A percentile compares a stretch with the other conserved stretches of the same genome.
These are phyloP conservation scores for Euglossa dilemma DNA, from an alignment of 1,140 invertebrate species.

Conservation along the genomic window DNA sequence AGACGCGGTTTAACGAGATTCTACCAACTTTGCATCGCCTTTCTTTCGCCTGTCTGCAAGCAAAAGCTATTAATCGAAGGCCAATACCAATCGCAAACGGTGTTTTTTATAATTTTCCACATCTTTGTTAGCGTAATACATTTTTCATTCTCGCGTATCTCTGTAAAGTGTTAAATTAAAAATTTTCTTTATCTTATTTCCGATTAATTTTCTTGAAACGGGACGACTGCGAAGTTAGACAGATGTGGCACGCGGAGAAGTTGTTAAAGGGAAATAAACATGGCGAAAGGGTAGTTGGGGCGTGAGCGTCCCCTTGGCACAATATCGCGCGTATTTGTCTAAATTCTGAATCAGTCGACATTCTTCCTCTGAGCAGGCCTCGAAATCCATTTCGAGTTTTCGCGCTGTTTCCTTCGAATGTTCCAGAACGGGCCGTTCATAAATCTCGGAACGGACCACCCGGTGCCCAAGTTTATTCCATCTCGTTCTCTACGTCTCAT, in stretches of 20 bases:
- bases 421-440: conserved; percentile 64
- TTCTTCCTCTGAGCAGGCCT: conserved; percentile 35
- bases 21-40: too few species aligned
- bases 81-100: too few species aligned
- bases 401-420: conserved; percentile 67
- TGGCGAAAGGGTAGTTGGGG: not conserved
- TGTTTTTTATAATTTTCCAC: too few species aligned
- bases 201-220: too few species aligned
- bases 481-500: conserved; percentile 68
- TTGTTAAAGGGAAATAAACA: not conserved
- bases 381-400: conserved; percentile 49
- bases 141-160: too few species aligned
- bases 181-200: too few species aligned
- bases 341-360: conserved; percentile 34
- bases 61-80: too few species aligned
- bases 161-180: too few species aligned
- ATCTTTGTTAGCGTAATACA: too few species aligned
- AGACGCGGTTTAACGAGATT: too few species aligned
- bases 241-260: too few species aligned
- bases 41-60: too few species aligned
- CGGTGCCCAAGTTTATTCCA: conserved; percentile 51
- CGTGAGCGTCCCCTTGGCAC: not conserved
- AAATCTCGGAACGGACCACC: conserved; percentile 71
- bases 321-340: conserved; percentile 15
- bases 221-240: not conserved